Evolutionary conservation across 1,140 invertebrate species (phyloP).

Genomic region (Streblospio benedicti): DNA sequence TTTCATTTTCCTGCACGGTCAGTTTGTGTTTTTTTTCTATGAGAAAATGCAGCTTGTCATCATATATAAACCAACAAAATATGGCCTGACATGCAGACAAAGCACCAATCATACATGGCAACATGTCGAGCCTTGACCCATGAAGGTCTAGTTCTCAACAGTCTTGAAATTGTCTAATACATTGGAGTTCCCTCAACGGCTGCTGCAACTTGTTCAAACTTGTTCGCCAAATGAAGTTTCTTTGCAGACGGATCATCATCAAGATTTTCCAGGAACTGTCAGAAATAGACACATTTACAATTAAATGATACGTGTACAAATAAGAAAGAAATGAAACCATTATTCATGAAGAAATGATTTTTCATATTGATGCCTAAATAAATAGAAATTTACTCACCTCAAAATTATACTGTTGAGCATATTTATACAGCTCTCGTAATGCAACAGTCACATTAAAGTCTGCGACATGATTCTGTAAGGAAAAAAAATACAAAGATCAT

Average conservation of each 20-base stretch:
- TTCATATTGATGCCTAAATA: neutral
- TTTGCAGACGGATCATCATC: constrained; percentile 14
- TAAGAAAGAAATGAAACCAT: neutral
- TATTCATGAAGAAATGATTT: neutral
- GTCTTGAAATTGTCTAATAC: constrained; percentile 1
- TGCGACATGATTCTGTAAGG: constrained; percentile 70
- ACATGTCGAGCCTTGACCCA: too few relatives aligned
- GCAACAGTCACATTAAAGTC: constrained; percentile 94
- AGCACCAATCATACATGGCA: too few relatives aligned
- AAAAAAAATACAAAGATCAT: constrained; percentile 5
- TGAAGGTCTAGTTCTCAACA: too few relatives aligned
- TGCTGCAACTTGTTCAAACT: constrained; percentile 11
- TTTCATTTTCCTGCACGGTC: too few relatives aligned
- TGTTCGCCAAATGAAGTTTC: constrained; percentile 6
- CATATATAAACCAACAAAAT: too few relatives aligned
- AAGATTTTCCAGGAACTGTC: constrained; percentile 15
- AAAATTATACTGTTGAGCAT: constrained; percentile 15
- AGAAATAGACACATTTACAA: neutral
- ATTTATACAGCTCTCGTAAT: constrained; percentile 78
- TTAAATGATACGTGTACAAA: neutral
- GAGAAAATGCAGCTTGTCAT: too few relatives aligned
- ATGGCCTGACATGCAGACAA: too few relatives aligned
- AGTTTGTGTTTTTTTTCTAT: too few relatives aligned
- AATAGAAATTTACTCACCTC: constrained; percentile 13
- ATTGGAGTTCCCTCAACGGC: constrained; percentile 1